These are phyloP conservation scores for Rhinogobio ventralis DNA, from an alignment of 2,797 vertebrate species.

Conservation along the genomic window DNA sequence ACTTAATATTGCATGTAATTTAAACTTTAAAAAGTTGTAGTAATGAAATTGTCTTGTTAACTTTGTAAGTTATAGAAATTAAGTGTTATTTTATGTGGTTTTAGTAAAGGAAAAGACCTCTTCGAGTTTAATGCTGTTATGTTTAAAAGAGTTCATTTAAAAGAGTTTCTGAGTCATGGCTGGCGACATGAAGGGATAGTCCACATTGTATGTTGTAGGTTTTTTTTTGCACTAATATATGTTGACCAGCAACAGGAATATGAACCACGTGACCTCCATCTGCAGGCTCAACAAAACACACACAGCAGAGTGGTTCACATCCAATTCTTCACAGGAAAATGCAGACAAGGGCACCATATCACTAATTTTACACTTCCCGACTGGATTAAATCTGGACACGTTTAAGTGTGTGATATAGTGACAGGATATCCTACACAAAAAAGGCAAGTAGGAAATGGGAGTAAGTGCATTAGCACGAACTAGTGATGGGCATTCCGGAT, in stretches of 20 bases:
- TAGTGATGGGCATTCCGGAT: no score
- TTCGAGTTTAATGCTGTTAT: background rate
- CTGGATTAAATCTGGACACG: constrained; percentile 63
- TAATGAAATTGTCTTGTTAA: background rate
- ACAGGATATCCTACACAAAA: constrained; percentile 77
- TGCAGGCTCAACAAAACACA: constrained; percentile 57
- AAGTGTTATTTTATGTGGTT: background rate
- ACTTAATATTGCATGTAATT: background rate
- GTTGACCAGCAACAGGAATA: background rate
- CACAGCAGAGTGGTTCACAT: constrained; percentile 11
- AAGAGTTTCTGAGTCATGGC: background rate
- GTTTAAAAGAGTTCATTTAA: background rate
- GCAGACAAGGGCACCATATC: constrained; percentile 66
- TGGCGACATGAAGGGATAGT: background rate
- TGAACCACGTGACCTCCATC: constrained; percentile 43
- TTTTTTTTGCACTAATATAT: background rate
- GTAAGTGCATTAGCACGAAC: background rate
- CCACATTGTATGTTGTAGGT: no score
- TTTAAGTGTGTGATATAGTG: constrained; percentile 60
- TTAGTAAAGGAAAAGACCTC: background rate
- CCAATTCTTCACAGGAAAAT: constrained; percentile 66
- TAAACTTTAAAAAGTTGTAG: background rate
- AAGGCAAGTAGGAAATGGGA: constrained; percentile 62
- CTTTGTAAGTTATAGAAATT: background rate
- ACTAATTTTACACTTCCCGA: constrained; percentile 71